Evolutionary conservation across 2,797 vertebrate genomes (phyloP), one percentile per base, ranked within the genome.

Genomic region (Silurus lanzhouensis): DNA sequence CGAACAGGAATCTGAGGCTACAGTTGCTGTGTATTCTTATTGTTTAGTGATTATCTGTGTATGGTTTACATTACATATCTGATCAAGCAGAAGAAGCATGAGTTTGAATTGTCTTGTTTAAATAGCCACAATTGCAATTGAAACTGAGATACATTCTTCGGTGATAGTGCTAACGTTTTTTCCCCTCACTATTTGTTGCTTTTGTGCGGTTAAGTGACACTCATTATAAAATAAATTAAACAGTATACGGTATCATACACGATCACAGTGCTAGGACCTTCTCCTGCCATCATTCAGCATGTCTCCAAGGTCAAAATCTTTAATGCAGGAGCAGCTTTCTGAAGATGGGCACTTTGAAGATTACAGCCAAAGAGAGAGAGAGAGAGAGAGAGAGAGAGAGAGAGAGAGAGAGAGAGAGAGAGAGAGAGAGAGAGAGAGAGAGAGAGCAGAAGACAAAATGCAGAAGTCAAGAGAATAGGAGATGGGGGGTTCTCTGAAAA

Each of bases 301-400:
- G 83, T 88, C 84, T 90, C 84, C 78, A 77, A 83, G 82, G 81
- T 86, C 88, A 85, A 88, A 83, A 84, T 77, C 74, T 88, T 86
- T 86, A 88, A 85, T 82, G 84, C 82, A 79, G n/a, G 57, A 88
- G 68, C 72, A 67, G 60, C 85, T 68, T 87, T 85, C 86, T 83
- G 82, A 77, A 82, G 66, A 83, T 74, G 52, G 57, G 48, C 20
- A 46, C 86, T 88, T 89, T 89, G 86, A 89, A 84, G 88, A 84
- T 84, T 67, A 68, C 70, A 79, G 86, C 61, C 71, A 22, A 82
- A 86, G 75, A 61, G 2, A 57, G 10, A 55, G n/a, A 27, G 6
- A 74, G 46, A 13, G 20, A 78, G 10, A 78, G 31, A 44, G 5
- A 38, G 31, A 60, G 10, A 84, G 25, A 77, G 84, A 57, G 80